phyloP scores from a whole-genome alignment of 1,140 invertebrate genomes.

The Doryteuthis pealeii region DNA sequence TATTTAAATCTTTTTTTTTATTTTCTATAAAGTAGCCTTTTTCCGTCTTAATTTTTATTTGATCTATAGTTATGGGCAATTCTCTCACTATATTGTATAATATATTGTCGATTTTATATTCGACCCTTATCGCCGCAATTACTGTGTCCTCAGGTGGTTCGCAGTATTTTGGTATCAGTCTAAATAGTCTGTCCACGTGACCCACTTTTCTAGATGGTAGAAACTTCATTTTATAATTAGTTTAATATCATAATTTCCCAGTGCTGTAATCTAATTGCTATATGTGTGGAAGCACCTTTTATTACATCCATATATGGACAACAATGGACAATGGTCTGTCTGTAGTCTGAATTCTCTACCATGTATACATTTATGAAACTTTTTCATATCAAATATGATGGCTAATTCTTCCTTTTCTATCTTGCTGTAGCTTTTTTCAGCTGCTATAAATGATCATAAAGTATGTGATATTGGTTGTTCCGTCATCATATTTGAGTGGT shows the following conservation, averaged over 20 bases:
- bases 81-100: background rate
- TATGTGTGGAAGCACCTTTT: conserved; percentile 30
- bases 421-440: conserved; percentile 53
- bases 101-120: background rate
- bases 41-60: background rate
- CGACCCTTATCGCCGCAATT: background rate
- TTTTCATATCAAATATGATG: conserved; percentile 61
- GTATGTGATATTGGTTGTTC: conserved; percentile 55
- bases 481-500: background rate
- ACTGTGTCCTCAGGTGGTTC: background rate
- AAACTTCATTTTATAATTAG: background rate
- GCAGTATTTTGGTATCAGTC: background rate
- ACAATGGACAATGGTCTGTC: conserved; percentile 51
- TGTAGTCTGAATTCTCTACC: conserved; percentile 41
- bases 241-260: conserved; percentile 29
- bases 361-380: conserved; percentile 62
- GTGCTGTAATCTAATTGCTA: conserved; percentile 49
- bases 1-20: no score
- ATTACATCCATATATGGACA: conserved; percentile 36
- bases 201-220: background rate
- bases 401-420: conserved; percentile 61
- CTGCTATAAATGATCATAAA: conserved; percentile 44
- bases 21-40: background rate
- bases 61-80: background rate
- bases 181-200: background rate